phyloP scores from a whole-genome alignment of 2,888 invertebrate genomes.

The Calephelis perditalis region DNA sequence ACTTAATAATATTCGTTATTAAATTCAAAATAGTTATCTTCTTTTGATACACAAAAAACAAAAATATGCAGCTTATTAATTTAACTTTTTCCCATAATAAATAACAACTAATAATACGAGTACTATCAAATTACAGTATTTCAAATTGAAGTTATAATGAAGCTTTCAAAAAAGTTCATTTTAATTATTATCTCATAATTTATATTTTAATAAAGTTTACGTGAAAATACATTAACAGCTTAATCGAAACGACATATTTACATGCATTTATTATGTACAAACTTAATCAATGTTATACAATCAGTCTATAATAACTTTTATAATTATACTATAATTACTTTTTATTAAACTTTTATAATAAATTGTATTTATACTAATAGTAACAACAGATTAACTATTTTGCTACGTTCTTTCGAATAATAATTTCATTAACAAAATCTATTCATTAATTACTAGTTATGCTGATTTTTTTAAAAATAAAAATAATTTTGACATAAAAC shows the following conservation, averaged over 20 bases:
- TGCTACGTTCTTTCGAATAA: background rate
- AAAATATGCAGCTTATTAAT: no score
- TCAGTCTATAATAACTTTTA: conserved; percentile 63
- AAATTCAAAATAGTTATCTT: no score
- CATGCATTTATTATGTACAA: conserved; percentile 39
- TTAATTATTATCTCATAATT: background rate
- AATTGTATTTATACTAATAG: background rate
- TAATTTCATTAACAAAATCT: conserved; percentile 11
- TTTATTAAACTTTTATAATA: conserved; percentile 20
- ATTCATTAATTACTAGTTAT: conserved; percentile 9
- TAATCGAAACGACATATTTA: conserved; percentile 19
- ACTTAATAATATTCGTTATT: no score
- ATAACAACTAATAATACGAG: no score
- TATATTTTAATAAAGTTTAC: conserved; percentile 4
- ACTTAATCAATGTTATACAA: conserved; percentile 51
- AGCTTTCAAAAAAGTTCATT: background rate
- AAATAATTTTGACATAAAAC: no score
- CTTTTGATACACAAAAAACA: no score
- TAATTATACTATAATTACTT: conserved; percentile 34
- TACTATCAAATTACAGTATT: no score
- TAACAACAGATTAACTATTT: background rate
- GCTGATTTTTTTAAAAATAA: no score
- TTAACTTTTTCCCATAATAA: no score
- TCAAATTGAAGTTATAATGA: background rate
- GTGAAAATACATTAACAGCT: conserved; percentile 8